phyloP scores from a whole-genome alignment of 2,888 invertebrate species.

The Sthenelais limicola region DNA sequence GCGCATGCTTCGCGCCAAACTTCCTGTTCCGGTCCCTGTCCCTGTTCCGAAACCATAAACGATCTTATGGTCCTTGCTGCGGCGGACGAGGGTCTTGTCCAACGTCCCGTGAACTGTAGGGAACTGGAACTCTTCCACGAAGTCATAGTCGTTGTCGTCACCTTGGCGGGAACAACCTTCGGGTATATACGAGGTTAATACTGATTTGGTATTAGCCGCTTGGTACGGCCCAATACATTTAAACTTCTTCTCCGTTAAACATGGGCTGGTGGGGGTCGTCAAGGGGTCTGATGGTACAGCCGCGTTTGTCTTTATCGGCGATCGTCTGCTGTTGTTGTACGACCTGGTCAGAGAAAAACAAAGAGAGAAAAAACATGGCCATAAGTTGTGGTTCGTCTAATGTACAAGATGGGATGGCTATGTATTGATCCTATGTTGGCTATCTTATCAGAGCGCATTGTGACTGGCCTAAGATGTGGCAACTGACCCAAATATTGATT shows the following conservation, averaged over 20 bases:
- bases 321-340: slow-evolving; percentile 34
- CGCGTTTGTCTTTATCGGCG: slow-evolving; percentile 33
- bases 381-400: too few species aligned
- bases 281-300: slow-evolving; percentile 26
- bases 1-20: slow-evolving; percentile 23
- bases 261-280: slow-evolving; percentile 38
- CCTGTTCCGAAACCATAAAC: slow-evolving; percentile 22
- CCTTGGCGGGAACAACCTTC: slow-evolving; percentile 12
- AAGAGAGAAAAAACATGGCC: too few species aligned
- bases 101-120: slow-evolving; percentile 22
- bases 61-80: slow-evolving; percentile 7
- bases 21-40: not conserved
- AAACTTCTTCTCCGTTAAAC: slow-evolving; percentile 39
- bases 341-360: slow-evolving; percentile 17
- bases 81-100: slow-evolving; percentile 32
- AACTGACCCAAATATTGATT: too few species aligned
- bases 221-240: slow-evolving; percentile 24
- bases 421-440: too few species aligned
- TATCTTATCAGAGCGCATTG: too few species aligned
- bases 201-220: slow-evolving; percentile 27
- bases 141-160: slow-evolving; percentile 39
- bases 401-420: too few species aligned
- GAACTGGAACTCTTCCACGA: slow-evolving; percentile 41
- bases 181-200: slow-evolving; percentile 6
- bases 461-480: too few species aligned